A percentile compares a stretch with the other conserved stretches of the same genome.
Evolutionary conservation across 2,888 invertebrate genomes (phyloP).

Genomic region (Scaptomyza tumidula): DNA sequence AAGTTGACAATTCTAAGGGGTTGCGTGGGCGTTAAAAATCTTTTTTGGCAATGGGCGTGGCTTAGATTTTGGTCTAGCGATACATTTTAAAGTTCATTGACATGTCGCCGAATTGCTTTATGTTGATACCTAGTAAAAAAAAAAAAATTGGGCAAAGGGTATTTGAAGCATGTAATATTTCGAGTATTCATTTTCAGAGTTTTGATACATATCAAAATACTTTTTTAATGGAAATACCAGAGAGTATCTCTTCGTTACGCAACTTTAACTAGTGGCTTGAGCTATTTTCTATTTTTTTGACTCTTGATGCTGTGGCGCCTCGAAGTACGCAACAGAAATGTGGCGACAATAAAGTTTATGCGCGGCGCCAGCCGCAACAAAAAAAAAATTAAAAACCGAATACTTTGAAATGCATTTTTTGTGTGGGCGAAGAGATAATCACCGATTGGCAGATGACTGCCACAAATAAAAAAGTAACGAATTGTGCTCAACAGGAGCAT

Average conservation of each 20-base stretch:
- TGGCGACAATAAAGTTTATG: slow-evolving; percentile 81
- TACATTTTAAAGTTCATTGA: slow-evolving; percentile 78
- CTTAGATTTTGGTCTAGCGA: slow-evolving; percentile 27
- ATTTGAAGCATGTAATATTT: too few relatives aligned
- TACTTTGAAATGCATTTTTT: slow-evolving; percentile 19
- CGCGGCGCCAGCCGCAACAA: slow-evolving; percentile 57
- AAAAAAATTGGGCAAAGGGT: neutral
- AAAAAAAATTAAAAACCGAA: slow-evolving; percentile 4
- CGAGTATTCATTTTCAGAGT: neutral
- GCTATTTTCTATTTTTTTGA: slow-evolving; percentile 5
- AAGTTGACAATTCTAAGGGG: slow-evolving; percentile 6
- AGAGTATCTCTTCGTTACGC: neutral
- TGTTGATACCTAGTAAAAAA: neutral
- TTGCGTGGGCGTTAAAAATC: slow-evolving; percentile 38
- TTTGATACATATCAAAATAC: neutral
- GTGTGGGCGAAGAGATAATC: slow-evolving; percentile 23
- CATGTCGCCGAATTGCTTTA: slow-evolving; percentile 41
- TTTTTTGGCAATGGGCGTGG: slow-evolving; percentile 44
- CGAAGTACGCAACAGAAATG: slow-evolving; percentile 77
- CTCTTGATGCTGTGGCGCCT: slow-evolving; percentile 64
- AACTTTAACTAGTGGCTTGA: neutral
- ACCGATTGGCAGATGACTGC: slow-evolving; percentile 13
- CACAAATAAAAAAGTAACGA: slow-evolving; percentile 21
- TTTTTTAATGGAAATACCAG: neutral
- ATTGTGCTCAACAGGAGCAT: slow-evolving; percentile 28